A percentile compares a stretch with the other conserved stretches of the same genome.
Conservation (phyloP, 35 echinoderm and acorn worm genomes). For the Lytechinus variegatus region DNA sequence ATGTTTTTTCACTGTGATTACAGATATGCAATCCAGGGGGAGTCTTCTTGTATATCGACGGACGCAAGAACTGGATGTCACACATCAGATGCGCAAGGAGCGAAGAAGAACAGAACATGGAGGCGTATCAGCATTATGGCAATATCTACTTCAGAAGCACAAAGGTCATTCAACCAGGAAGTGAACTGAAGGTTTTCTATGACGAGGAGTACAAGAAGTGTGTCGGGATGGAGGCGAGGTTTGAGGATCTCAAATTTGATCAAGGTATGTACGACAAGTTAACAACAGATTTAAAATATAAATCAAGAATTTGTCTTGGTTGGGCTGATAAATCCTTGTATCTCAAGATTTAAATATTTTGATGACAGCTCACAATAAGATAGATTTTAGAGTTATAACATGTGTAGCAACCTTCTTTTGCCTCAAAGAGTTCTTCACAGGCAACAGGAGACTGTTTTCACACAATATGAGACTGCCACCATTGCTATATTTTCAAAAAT, state of each 20-base stretch:
- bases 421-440: background rate
- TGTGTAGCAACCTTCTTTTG: background rate
- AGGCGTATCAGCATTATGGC: slow-evolving; percentile 9
- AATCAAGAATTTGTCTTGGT: background rate
- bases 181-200: slow-evolving; percentile 43
- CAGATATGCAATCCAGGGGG: background rate
- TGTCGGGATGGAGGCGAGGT: background rate
- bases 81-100: background rate
- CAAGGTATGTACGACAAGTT: background rate
- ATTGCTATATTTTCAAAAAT: no score
- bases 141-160: slow-evolving; percentile 46
- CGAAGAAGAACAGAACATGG: slow-evolving; percentile 34
- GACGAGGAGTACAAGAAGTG: background rate
- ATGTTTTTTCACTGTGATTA: background rate
- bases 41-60: slow-evolving; percentile 28
- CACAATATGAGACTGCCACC: background rate
- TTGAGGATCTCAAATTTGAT: background rate
- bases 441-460: background rate
- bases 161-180: slow-evolving; percentile 41
- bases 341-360: no score
- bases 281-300: background rate
- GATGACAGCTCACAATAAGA: background rate
- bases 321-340: background rate
- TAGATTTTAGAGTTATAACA: background rate
- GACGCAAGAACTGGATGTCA: background rate